These are phyloP conservation scores for Furnarius figulus DNA, from an alignment of 2,113 vertebrate species.

Conservation along the genomic window DNA sequence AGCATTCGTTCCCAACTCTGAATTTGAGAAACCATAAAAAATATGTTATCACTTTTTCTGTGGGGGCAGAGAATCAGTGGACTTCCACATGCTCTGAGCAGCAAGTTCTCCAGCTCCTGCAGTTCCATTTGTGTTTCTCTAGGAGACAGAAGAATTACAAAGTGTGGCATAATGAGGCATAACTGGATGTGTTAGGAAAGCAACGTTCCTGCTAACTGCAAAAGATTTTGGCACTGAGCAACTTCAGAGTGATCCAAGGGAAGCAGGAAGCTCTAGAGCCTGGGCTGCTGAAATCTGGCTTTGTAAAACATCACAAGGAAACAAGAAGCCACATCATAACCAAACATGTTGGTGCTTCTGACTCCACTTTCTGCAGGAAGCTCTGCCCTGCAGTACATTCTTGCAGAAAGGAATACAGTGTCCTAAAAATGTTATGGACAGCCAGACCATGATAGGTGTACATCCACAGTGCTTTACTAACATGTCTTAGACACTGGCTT, in stretches of 20 bases:
- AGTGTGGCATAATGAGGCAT: neutral
- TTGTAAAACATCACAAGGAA: neutral
- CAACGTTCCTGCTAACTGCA: neutral
- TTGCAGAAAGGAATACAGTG: neutral
- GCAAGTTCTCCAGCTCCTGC: neutral
- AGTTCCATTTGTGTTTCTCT: neutral
- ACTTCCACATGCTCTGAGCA: neutral
- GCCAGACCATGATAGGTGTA: neutral
- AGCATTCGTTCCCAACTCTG: neutral
- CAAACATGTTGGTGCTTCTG: neutral
- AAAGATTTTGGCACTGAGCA: neutral
- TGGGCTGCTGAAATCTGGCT: neutral
- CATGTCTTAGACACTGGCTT: neutral
- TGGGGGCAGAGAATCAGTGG: neutral
- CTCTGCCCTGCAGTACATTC: neutral
- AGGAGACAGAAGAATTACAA: neutral
- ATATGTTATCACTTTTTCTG: neutral
- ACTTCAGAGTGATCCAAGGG: neutral
- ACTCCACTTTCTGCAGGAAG: neutral
- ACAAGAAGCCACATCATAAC: neutral
- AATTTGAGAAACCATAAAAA: neutral
- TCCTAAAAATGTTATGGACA: neutral
- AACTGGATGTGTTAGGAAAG: neutral
- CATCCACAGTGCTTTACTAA: conserved; percentile 27
- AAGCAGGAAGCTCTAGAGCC: neutral